Evolutionary conservation across 2,797 vertebrate genomes (phyloP).

Genomic region (Brachyalestes nurse): DNA sequence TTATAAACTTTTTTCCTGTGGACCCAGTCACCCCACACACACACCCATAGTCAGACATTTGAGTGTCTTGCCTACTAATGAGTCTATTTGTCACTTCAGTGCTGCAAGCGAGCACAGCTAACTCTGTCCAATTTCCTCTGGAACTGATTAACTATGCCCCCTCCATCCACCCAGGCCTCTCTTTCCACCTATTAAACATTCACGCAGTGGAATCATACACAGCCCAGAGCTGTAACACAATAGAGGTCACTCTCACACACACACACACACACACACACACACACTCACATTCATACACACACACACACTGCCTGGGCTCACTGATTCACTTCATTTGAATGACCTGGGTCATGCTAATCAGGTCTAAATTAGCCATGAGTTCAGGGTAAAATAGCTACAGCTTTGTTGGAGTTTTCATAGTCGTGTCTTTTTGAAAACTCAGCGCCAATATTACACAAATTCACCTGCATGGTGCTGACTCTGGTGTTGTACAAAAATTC

Average conservation of each 20-base stretch:
- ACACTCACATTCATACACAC: too few species aligned
- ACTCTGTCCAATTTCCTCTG: slow-evolving; percentile 51
- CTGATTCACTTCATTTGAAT: not conserved
- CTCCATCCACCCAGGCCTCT: slow-evolving; percentile 14
- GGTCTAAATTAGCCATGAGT: not conserved
- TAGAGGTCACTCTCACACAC: slow-evolving; percentile 14
- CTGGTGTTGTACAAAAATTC: too few species aligned
- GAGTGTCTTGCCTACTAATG: slow-evolving; percentile 42
- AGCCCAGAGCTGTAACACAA: slow-evolving; percentile 2
- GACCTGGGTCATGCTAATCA: not conserved
- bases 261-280: not conserved
- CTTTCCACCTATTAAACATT: slow-evolving; percentile 53
- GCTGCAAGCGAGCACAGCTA: slow-evolving; percentile 31
- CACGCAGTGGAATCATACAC: slow-evolving; percentile 26
- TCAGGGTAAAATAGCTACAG: too few species aligned
- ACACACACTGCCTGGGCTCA: not conserved
- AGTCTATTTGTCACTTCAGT: slow-evolving; percentile 38
- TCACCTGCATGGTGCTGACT: too few species aligned
- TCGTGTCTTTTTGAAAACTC: not conserved
- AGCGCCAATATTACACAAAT: not conserved
- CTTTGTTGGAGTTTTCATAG: not conserved
- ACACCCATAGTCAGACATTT: slow-evolving; percentile 20
- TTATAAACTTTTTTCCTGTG: slow-evolving; percentile 61
- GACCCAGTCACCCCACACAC: slow-evolving; percentile 37
- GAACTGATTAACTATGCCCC: slow-evolving; percentile 55